Evolutionary conservation across 1,140 invertebrate species (phyloP).

Genomic region (Drosophila varians): DNA sequence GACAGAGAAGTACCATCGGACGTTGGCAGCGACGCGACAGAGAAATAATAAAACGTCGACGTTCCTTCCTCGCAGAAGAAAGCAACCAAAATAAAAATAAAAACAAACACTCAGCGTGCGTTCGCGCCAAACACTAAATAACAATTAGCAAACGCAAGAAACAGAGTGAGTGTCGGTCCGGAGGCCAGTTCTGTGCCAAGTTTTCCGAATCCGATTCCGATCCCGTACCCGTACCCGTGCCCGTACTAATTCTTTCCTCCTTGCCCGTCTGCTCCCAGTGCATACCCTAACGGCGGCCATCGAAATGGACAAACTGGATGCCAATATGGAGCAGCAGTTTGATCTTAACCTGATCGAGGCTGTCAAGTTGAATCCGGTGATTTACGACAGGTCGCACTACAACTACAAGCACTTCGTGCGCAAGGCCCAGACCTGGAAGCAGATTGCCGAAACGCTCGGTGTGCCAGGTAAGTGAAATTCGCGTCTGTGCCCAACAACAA

Average conservation of each 20-base stretch:
- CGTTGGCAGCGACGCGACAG: constrained; percentile 73
- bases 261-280: constrained; percentile 47
- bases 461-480: constrained; percentile 78
- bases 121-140: constrained; percentile 76
- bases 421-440: constrained; percentile 81
- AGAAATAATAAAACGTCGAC: constrained; percentile 77
- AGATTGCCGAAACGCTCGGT: constrained; percentile 81
- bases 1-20: constrained; percentile 62
- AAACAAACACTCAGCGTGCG: constrained; percentile 73
- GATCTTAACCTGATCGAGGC: constrained; percentile 81
- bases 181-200: constrained; percentile 3
- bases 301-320: constrained; percentile 78
- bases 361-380: constrained; percentile 81
- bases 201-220: too few species aligned
- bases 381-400: constrained; percentile 81
- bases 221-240: neutral
- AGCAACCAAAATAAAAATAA: constrained; percentile 80
- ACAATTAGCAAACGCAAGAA: constrained; percentile 75
- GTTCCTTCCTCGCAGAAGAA: constrained; percentile 70
- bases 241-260: constrained; percentile 26
- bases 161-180: constrained; percentile 66
- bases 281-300: constrained; percentile 72
- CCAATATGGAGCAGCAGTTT: constrained; percentile 81
- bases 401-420: constrained; percentile 82
- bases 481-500: constrained; percentile 39